Evolutionary conservation across 2,113 vertebrate genomes (phyloP), one percentile per base, ranked within the genome.

Genomic region (Oncorhynchus nerka): DNA sequence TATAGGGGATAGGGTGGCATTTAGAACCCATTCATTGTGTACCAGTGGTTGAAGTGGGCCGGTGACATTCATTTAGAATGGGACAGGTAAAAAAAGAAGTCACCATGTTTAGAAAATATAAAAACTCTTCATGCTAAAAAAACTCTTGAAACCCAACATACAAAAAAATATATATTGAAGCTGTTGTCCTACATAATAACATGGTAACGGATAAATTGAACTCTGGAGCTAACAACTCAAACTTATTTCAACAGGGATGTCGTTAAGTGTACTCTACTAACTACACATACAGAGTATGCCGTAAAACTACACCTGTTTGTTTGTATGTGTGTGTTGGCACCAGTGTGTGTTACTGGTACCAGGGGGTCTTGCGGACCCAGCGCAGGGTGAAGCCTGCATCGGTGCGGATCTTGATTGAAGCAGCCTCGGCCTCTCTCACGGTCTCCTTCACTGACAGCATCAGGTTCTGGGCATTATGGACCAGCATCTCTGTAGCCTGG

Each of bases 391-490:
- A 98, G 39, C 98, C 98, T 76, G 98, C 95, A 65, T 99, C 98
- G 73, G 97, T 99, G 89, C 98, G 95, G 79, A 99, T 99, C 93
- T 98, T 99, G 86, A 99, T 99, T 78, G 98, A 99, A 19, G 98
- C 98, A 12, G 98, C 98, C 88, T 99, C 98, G n/a, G 97, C 98
- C 90, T 99, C 98, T 89, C 98, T 91, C 78, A 99, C 98, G 0
- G 98, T 99, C 92, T 99, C 98, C 93, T 99, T 99, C 84, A 99
- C 98, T 0, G 97, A 99, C 90, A 99, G 98, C 98, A 99, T 99
- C 71, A 99, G 93, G 89, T 99, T 99, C 94, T 99, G 98, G 32
- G 98, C 98, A 0, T 99, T 99, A 73, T 99, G 98, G 79, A 99
- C 98, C 93, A 99, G 87, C 98, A 99, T 99, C 81, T 99, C 97